Evolutionary conservation across 2,888 invertebrate genomes (phyloP).

Genomic region (Myopa tessellatipennis): DNA sequence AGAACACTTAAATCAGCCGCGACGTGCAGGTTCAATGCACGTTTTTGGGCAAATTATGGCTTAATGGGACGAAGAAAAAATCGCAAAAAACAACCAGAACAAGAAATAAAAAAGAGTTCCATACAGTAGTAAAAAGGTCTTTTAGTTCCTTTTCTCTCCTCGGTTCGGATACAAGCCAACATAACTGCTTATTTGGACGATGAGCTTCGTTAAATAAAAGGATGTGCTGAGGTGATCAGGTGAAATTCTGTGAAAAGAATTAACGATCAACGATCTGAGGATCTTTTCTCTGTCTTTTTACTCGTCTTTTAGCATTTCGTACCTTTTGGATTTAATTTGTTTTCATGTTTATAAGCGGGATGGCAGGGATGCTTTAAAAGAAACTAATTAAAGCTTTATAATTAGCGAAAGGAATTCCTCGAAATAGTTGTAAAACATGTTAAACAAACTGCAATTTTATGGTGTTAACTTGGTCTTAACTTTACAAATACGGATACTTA

Average conservation of each 20-base stretch:
- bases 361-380: neutral
- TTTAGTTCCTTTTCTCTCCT: neutral
- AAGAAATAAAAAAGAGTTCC: neutral
- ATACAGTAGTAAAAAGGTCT: neutral
- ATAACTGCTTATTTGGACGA: slow-evolving; percentile 11
- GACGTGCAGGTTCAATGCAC: slow-evolving; percentile 16
- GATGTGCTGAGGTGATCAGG: neutral
- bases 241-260: too few relatives aligned
- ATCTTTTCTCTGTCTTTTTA: neutral
- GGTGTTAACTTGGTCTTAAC: too few relatives aligned
- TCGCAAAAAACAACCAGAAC: neutral
- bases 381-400: neutral
- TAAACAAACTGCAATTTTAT: too few relatives aligned
- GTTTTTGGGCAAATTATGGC: slow-evolving; percentile 13
- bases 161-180: neutral
- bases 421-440: neutral
- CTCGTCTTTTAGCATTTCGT: neutral
- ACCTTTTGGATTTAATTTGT: too few relatives aligned
- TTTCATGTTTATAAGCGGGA: too few relatives aligned
- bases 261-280: too few relatives aligned
- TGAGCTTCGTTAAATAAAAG: neutral
- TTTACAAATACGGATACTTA: too few relatives aligned
- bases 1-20: slow-evolving; percentile 2
- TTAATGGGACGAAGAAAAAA: neutral
- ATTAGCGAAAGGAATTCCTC: neutral